phyloP scores from a whole-genome alignment of 2,113 vertebrate species.

The Myrmophylax atrothorax region DNA sequence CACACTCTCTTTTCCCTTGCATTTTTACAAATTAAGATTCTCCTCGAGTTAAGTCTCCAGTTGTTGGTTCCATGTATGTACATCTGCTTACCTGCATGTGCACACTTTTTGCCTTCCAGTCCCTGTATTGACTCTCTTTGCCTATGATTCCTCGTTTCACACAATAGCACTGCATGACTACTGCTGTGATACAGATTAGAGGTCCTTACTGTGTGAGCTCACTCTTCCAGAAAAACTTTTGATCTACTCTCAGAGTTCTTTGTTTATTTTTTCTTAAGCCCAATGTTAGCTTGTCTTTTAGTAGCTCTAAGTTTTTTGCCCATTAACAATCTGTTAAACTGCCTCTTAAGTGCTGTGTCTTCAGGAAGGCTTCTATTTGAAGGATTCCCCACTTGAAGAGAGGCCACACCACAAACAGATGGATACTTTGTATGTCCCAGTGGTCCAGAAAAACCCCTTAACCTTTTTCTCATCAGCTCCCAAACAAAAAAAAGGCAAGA shows the following conservation, averaged over 20 bases:
- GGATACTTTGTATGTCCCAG: neutral
- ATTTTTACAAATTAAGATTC: neutral
- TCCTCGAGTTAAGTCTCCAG: neutral
- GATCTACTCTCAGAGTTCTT: neutral
- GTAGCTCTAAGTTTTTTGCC: neutral
- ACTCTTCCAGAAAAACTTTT: neutral
- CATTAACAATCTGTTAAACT: neutral
- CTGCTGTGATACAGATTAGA: neutral
- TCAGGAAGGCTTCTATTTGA: neutral
- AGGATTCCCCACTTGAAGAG: neutral
- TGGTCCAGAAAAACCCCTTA: neutral
- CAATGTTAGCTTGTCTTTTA: neutral
- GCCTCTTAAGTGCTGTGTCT: neutral
- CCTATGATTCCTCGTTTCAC: neutral
- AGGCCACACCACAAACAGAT: neutral
- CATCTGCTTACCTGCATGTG: neutral
- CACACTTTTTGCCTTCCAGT: neutral
- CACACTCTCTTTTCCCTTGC: neutral
- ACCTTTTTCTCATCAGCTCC: neutral
- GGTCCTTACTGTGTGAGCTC: neutral
- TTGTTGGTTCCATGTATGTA: neutral
- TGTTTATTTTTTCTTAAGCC: neutral
- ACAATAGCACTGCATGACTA: fast-evolving
- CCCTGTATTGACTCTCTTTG: neutral
- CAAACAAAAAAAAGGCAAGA: fast-evolving